Evolutionary conservation across 2,113 vertebrate species (phyloP).

Genomic region (Agapornis roseicollis): DNA sequence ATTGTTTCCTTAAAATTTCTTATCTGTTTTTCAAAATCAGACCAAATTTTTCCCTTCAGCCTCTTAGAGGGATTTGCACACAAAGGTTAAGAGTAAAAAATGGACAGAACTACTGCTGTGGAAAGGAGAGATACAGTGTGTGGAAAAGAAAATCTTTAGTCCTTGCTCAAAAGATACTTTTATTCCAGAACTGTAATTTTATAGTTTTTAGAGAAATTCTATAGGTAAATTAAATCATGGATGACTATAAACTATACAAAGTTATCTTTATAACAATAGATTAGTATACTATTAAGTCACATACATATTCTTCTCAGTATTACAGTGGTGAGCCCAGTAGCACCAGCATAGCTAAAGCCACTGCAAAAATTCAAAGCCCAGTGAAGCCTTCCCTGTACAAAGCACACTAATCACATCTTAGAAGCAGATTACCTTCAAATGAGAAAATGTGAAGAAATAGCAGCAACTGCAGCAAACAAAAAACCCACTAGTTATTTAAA

Average conservation of each 20-base stretch:
- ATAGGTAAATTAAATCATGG: background rate
- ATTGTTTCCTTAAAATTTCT: background rate
- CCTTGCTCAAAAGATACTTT: background rate
- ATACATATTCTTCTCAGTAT: background rate
- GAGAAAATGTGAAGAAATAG: slow-evolving; percentile 55
- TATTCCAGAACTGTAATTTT: background rate
- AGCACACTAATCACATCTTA: slow-evolving; percentile 36
- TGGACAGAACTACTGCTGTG: background rate
- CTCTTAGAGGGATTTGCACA: background rate
- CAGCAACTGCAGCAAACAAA: slow-evolving; percentile 49
- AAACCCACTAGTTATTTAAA: slow-evolving; percentile 49
- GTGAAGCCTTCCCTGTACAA: background rate
- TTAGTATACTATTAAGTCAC: background rate
- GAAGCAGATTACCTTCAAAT: slow-evolving; percentile 53
- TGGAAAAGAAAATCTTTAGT: background rate
- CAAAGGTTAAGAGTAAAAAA: background rate
- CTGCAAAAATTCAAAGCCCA: slow-evolving; percentile 9
- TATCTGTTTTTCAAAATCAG: background rate
- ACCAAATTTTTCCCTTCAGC: background rate
- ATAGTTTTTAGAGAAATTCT: background rate
- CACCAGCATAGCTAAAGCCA: background rate
- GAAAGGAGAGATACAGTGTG: background rate
- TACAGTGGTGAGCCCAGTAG: background rate
- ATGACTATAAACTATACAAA: background rate
- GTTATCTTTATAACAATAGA: background rate